phyloP scores from a whole-genome alignment of 2,888 invertebrate species.

The Aporophyla lueneburgensis region DNA sequence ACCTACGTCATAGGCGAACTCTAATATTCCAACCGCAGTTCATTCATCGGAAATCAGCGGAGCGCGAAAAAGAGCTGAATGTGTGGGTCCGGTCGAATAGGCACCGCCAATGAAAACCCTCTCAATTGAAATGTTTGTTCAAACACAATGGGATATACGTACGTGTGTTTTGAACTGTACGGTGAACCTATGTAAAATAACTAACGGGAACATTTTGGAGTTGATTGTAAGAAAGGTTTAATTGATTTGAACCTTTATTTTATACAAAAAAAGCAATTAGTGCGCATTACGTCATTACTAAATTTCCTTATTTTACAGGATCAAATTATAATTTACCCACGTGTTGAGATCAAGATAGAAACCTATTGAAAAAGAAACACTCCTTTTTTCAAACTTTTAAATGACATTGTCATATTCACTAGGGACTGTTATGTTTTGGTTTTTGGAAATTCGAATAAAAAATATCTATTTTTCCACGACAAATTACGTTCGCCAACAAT shows the following conservation, averaged over 20 bases:
- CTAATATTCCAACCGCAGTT: constrained; percentile 80
- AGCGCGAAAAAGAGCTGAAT: constrained; percentile 87
- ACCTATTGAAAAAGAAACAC: no score
- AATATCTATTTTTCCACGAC: no score
- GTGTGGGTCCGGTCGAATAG: constrained; percentile 81
- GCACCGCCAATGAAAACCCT: constrained; percentile 83
- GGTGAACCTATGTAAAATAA: constrained; percentile 56
- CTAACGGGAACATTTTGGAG: constrained; percentile 6
- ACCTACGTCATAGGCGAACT: constrained; percentile 45
- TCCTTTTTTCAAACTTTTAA: no score
- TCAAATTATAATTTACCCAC: no score
- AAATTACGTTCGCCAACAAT: no score
- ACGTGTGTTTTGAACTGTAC: constrained; percentile 74
- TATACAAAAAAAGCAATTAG: no score
- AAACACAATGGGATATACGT: constrained; percentile 79
- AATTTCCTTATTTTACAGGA: no score
- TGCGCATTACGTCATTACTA: no score
- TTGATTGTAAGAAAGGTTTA: constrained; percentile 9
- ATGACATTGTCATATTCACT: no score
- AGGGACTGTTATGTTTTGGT: no score
- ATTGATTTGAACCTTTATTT: constrained; percentile 22
- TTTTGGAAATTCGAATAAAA: no score
- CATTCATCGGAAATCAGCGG: constrained; percentile 84
- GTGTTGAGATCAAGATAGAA: no score
- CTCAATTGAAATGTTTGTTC: constrained; percentile 87